A percentile compares a stretch with the other conserved stretches of the same genome.
Conservation (phyloP, 2,797 vertebrate genomes). For the Taeniopygia guttata region DNA sequence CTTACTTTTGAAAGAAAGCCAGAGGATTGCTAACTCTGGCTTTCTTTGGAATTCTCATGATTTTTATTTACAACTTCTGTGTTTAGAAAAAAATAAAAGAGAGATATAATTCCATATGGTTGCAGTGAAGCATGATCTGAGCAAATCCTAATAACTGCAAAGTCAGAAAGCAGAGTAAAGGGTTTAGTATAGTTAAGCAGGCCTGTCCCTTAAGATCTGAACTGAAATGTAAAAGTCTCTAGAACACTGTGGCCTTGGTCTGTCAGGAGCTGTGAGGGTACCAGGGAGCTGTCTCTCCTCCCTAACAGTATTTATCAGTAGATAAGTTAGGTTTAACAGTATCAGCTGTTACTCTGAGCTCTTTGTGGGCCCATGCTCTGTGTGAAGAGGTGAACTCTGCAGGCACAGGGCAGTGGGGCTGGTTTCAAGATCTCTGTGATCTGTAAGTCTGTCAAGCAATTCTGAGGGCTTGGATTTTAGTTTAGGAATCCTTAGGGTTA, state of each 20-base stretch:
- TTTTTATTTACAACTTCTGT: neutral
- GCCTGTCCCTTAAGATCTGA: neutral
- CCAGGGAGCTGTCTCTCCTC: neutral
- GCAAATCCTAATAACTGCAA: neutral
- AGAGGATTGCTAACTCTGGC: neutral
- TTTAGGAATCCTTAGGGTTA: neutral
- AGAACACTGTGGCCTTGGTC: neutral
- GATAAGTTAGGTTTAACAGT: neutral
- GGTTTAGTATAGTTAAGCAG: neutral
- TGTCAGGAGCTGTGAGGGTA: neutral
- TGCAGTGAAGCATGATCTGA: neutral
- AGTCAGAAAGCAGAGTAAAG: neutral
- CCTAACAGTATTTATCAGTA: neutral
- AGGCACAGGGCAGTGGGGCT: neutral
- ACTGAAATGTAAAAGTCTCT: neutral
- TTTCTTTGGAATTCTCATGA: neutral
- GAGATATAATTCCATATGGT: neutral
- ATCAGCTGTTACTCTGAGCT: neutral
- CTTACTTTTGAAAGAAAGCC: neutral
- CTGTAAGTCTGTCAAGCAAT: neutral
- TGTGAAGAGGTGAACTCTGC: neutral
- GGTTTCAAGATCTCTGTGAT: neutral
- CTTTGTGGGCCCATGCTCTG: neutral
- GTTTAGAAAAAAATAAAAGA: neutral
- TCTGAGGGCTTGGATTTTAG: neutral